These are phyloP conservation scores for Germaria angustata DNA, from an alignment of 2,888 invertebrate species.

Conservation along the genomic window DNA sequence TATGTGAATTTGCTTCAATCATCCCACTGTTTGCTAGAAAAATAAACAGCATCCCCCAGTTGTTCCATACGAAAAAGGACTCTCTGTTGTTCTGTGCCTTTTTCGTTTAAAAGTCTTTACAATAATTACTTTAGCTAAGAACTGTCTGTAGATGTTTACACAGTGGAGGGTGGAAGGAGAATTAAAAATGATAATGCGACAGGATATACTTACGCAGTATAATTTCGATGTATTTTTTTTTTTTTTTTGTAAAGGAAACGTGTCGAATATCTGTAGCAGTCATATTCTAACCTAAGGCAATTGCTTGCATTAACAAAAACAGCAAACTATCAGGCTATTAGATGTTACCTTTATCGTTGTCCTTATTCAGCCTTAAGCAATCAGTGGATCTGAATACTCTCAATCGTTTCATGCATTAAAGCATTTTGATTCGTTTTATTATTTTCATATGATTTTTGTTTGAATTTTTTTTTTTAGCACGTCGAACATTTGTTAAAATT, in stretches of 20 bases:
- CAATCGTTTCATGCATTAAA: not conserved
- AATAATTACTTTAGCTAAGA: constrained; percentile 56
- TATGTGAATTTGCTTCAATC: not conserved
- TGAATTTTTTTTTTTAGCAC: not conserved
- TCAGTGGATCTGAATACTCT: constrained; percentile 32
- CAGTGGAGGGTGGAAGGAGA: not conserved
- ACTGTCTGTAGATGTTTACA: not conserved
- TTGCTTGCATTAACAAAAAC: constrained; percentile 7
- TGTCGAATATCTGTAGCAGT: constrained; percentile 60
- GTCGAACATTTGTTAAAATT: constrained; percentile 53
- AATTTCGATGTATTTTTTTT: constrained; percentile 50
- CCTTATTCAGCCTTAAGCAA: constrained; percentile 17
- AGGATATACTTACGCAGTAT: not conserved
- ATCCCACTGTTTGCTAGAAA: not conserved
- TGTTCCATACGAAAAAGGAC: not conserved
- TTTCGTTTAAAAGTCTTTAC: constrained; percentile 34
- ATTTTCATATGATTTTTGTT: constrained; percentile 16
- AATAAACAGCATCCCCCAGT: constrained; percentile 21
- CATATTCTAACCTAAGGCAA: constrained; percentile 47
- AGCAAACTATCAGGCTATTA: constrained; percentile 15
- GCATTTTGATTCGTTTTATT: constrained; percentile 29
- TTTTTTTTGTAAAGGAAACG: constrained; percentile 37
- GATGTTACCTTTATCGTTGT: not conserved
- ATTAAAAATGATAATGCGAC: not conserved
- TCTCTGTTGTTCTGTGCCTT: not conserved